phyloP scores from a whole-genome alignment of 2,888 invertebrate species.

The Drosophila flavopinicola region DNA sequence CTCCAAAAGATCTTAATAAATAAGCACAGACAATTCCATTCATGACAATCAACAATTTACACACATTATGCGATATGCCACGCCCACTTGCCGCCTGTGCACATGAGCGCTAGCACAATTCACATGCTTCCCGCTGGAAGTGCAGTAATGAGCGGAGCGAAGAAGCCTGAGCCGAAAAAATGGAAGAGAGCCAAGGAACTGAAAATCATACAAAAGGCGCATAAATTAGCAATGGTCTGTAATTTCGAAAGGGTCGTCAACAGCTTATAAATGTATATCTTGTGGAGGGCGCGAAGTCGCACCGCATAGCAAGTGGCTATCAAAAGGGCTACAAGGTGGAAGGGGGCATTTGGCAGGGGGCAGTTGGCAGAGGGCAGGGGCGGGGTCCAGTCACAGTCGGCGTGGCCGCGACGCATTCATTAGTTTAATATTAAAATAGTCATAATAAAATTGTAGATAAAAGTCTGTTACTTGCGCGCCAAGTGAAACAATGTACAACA shows the following conservation, averaged over 20 bases:
- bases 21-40: conserved; percentile 17
- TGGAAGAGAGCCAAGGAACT: conserved; percentile 24
- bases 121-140: conserved; percentile 17
- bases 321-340: not conserved
- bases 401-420: conserved; percentile 76
- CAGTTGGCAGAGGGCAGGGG: no score
- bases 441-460: conserved; percentile 78
- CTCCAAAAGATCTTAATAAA: not conserved
- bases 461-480: conserved; percentile 51
- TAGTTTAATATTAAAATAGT: conserved; percentile 79
- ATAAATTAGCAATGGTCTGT: conserved; percentile 80
- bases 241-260: conserved; percentile 75
- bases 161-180: conserved; percentile 20
- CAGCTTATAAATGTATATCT: conserved; percentile 60
- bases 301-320: conserved; percentile 33
- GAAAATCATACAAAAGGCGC: conserved; percentile 76
- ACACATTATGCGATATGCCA: conserved; percentile 52
- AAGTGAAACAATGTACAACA: conserved; percentile 64
- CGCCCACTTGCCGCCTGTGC: conserved; percentile 49
- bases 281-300: conserved; percentile 39
- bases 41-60: conserved; percentile 47
- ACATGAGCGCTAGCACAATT: conserved; percentile 48
- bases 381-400: conserved; percentile 54
- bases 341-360: no score
- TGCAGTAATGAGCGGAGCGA: conserved; percentile 24